Conservation (phyloP, 1,140 invertebrate genomes). For the Coenobita brevimanus region DNA sequence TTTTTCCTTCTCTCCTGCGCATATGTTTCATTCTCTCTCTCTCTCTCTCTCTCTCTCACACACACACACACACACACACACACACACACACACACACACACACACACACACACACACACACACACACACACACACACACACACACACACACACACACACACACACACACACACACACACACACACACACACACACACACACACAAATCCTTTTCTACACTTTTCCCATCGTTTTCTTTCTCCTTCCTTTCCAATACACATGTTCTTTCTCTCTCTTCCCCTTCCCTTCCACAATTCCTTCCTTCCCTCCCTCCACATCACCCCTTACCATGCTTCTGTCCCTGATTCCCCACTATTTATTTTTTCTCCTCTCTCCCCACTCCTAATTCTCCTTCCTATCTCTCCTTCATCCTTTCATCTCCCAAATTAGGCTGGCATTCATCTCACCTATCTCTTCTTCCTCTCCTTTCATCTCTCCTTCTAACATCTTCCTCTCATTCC, state of each 20-base stretch:
- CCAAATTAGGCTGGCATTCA: no score
- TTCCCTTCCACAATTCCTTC: neutral
- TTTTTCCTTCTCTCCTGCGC: neutral
- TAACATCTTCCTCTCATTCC: no score
- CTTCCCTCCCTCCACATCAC: no score
- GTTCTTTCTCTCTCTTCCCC: no score
- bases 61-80: neutral
- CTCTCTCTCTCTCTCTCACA: conserved; percentile 2
- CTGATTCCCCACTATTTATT: neutral
- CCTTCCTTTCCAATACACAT: neutral
- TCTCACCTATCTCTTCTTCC: no score
- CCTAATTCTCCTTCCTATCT: neutral
- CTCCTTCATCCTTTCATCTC: no score
- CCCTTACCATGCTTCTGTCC: no score
- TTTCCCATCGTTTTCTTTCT: neutral
- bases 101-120: neutral
- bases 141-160: neutral
- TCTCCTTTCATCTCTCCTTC: no score
- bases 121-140: neutral
- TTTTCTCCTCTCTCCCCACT: neutral
- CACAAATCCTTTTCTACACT: no score
- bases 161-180: neutral
- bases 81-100: neutral
- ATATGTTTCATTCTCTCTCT: no score
- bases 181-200: neutral